Evolutionary conservation across 2,888 invertebrate species (phyloP).

Genomic region (Pollenia angustigena): DNA sequence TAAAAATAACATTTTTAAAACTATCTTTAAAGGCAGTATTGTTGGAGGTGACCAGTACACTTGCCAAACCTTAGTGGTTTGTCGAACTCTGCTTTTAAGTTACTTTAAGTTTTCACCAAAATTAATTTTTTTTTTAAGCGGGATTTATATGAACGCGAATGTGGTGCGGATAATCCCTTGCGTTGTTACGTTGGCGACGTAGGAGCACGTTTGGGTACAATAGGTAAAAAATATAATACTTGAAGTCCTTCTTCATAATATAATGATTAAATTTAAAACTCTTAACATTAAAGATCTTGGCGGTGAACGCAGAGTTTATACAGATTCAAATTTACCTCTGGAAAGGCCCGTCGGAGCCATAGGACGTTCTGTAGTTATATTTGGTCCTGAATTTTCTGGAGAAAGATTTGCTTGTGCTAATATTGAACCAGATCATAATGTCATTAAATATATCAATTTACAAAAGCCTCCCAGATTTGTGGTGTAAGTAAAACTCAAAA

Average conservation of each 20-base stretch:
- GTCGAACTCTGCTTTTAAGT: background rate
- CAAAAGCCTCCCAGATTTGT: conserved; percentile 95
- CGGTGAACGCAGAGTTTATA: conserved; percentile 89
- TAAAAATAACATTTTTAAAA: too few relatives aligned
- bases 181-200: conserved; percentile 96
- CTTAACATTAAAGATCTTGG: conserved; percentile 87
- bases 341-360: conserved; percentile 91
- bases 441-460: conserved; percentile 94
- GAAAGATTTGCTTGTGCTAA: conserved; percentile 95
- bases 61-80: too few relatives aligned
- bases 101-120: background rate
- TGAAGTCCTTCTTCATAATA: background rate
- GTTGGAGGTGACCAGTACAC: too few relatives aligned
- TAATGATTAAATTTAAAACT: conserved; percentile 73
- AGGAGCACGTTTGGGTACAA: conserved; percentile 92
- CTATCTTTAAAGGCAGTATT: too few relatives aligned
- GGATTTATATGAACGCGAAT: conserved; percentile 93
- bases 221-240: conserved; percentile 84
- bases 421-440: conserved; percentile 95
- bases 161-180: conserved; percentile 93
- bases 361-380: conserved; percentile 93
- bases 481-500: conserved; percentile 86
- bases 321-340: conserved; percentile 94
- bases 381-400: conserved; percentile 89
- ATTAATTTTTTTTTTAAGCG: conserved; percentile 86